Percentiles rank a stretch among this genome's conserved stretches.
Evolutionary conservation across 1,140 invertebrate species (phyloP).

Genomic region (Bombus affinis): DNA sequence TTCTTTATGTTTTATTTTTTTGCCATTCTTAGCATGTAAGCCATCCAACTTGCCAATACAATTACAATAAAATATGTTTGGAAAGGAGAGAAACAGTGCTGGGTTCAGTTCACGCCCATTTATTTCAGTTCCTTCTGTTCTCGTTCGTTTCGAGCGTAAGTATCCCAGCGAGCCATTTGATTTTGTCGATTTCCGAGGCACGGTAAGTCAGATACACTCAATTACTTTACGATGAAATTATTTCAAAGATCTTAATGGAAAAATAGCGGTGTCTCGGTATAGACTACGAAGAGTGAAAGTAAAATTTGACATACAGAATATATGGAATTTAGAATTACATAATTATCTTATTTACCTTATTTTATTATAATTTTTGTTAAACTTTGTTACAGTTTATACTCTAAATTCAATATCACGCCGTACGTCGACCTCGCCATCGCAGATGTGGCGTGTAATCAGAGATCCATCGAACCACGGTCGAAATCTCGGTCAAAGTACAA

Average conservation of each 20-base stretch:
- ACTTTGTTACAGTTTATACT: neutral
- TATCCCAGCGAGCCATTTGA: neutral
- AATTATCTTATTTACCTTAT: neutral
- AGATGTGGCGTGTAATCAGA: slow-evolving; percentile 19
- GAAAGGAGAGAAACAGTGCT: slow-evolving; percentile 68
- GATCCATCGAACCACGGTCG: slow-evolving; percentile 24
- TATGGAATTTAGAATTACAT: too few species aligned
- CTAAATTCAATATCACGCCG: neutral
- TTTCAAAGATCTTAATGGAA: neutral
- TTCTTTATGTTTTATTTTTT: slow-evolving; percentile 71
- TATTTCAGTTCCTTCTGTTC: slow-evolving; percentile 62
- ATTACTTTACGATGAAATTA: neutral
- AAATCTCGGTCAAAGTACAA: slow-evolving; percentile 61
- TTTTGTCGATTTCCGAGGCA: slow-evolving; percentile 22
- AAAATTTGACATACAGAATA: neutral
- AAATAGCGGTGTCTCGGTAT: neutral
- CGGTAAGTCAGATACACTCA: slow-evolving; percentile 5
- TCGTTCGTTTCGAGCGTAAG: slow-evolving; percentile 32
- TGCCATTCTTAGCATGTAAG: slow-evolving; percentile 79
- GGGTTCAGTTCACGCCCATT: slow-evolving; percentile 51
- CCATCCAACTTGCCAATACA: slow-evolving; percentile 80
- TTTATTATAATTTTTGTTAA: neutral
- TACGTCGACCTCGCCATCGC: slow-evolving; percentile 43
- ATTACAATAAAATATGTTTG: slow-evolving; percentile 80
- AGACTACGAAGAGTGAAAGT: neutral